A percentile compares a stretch with the other conserved stretches of the same genome.
Evolutionary conservation across 1,140 invertebrate genomes (phyloP).

Genomic region (Lithobius niger): DNA sequence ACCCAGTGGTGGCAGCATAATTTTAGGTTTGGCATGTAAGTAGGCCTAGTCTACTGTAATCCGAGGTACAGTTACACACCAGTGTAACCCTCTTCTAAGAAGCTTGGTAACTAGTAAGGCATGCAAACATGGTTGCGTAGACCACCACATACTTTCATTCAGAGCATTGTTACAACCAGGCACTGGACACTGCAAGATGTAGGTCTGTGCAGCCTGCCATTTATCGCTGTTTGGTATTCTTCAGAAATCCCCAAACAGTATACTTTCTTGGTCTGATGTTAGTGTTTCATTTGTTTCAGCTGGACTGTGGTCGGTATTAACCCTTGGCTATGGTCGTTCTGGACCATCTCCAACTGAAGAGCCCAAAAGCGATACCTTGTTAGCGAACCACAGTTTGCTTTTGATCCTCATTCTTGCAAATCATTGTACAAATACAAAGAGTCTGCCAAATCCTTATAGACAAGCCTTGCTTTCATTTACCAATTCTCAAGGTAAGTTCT

Average conservation of each 20-base stretch:
- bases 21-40: conserved; percentile 66
- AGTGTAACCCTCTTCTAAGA: no score
- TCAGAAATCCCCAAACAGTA: no score
- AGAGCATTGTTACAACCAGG: no score
- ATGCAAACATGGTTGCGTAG: no score
- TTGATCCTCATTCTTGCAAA: conserved; percentile 78
- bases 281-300: conserved; percentile 39
- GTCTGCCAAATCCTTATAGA: conserved; percentile 53
- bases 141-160: no score
- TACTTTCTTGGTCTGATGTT: no score
- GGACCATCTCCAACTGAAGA: conserved; percentile 35
- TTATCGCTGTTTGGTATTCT: no score
- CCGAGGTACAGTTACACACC: no score
- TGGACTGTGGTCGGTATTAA: conserved; percentile 65
- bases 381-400: conserved; percentile 77
- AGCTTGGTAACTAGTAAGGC: no score
- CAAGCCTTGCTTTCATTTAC: conserved; percentile 67
- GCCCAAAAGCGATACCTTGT: conserved; percentile 41
- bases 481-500: conserved; percentile 44
- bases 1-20: conserved; percentile 55
- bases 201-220: no score
- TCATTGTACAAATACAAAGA: conserved; percentile 54
- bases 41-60: no score
- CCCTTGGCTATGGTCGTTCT: conserved; percentile 42
- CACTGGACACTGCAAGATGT: no score